Base-by-base conservation (phyloP, 2,113 vertebrate species). In the Poeciliopsis prolifica region DNA sequence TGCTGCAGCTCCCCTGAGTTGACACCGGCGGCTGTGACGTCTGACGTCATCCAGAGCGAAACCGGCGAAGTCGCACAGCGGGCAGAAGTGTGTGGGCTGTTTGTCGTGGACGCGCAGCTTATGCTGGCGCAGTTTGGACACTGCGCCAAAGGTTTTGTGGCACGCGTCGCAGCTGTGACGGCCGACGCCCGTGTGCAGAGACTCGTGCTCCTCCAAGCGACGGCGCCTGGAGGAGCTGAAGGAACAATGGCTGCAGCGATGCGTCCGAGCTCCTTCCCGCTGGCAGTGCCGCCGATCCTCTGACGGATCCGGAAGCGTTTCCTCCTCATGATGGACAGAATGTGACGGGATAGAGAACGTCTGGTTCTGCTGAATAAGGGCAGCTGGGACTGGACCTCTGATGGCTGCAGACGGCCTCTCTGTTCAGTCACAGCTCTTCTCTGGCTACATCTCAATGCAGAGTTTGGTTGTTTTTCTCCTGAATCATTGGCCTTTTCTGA, bases 141-240 rank as follows among this genome's bases (percentile, higher is more conserved):
- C 93, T n/a, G 96, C 95, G 28, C 97, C 97, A 0, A 99, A 99
- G 2, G 97, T 98, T 78, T 96, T 96, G 30, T 82, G 67, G 40
- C 97, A 99, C 66, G 89, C 69, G 3, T 90, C 37, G 0, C 98
- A 99, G 68, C 89, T 22, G 15, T 97, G 95, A n/a, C 97, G 96
- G 9, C 97, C 97, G 61, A 96, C 79, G 0, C 98, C 96, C 0
- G 97, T 98, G 89, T 98, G 97, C 71, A 96, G 90, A 44, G 97
- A 98, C 90, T 97, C 94, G 62, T 98, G 97, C 14, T 97, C 96
- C 17, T 97, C 95, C 63, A 99, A 84, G 19, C 97, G 95, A 85
- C 98, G 97, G 24, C 95, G 95, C 2, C 97, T 94, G 0, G 95
- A 94, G 70, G 97, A 98, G 87, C 95, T 96, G 82, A 99, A 99